Evolutionary conservation across 2,113 vertebrate species (phyloP).

Genomic region (Alexandromys fortis): DNA sequence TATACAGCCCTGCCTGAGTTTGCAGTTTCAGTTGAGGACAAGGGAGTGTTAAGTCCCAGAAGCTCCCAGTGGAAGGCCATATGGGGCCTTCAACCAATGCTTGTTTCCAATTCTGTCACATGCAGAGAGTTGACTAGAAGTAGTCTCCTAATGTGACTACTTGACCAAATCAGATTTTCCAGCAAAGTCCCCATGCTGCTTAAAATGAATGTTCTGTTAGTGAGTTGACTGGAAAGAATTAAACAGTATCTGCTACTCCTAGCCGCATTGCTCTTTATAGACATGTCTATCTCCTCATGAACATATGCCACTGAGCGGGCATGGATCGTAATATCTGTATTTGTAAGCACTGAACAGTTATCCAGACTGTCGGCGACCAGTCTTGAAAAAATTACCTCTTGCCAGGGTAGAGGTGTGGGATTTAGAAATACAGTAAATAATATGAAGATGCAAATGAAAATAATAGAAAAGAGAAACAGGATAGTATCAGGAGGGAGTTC

Average conservation of each 20-base stretch:
- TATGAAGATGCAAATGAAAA: too few species aligned
- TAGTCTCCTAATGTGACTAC: neutral
- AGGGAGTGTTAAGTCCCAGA: neutral
- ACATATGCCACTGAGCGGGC: neutral
- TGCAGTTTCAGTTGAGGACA: neutral
- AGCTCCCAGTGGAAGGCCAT: neutral
- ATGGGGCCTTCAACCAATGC: neutral
- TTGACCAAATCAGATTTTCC: neutral
- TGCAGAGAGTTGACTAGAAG: neutral
- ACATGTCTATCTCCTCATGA: neutral
- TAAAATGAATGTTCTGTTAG: neutral
- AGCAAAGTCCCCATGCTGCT: neutral
- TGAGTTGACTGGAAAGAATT: neutral
- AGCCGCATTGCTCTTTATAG: neutral
- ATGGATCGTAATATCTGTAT: neutral
- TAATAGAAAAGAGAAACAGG: too few species aligned
- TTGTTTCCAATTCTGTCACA: neutral
- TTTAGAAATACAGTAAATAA: too few species aligned
- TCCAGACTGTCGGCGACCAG: too few species aligned
- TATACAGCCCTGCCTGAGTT: neutral
- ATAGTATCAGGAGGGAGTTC: too few species aligned
- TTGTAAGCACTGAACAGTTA: neutral
- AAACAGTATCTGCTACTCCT: neutral
- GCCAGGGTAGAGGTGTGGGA: too few species aligned
- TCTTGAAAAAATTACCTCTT: too few species aligned